Base-by-base conservation (phyloP, 1,140 invertebrate species). In the Oryctes rhinoceros region DNA sequence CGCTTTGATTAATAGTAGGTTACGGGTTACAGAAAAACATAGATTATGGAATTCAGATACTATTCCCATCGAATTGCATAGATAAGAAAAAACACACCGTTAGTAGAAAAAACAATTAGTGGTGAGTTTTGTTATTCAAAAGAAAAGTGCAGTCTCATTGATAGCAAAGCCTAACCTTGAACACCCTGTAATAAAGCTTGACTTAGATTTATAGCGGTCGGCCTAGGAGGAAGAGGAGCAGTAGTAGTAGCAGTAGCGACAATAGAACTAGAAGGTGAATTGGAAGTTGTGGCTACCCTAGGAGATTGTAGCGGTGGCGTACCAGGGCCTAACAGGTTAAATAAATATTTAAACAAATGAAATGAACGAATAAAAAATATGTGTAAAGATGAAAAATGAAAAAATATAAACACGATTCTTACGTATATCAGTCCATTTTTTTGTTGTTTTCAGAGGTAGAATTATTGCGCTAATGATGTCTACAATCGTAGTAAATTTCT, bases 111-210 rank as follows among this genome's bases (percentile, higher is more conserved):
- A 71, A 5, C 20, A 24, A 62, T 62, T 18, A 62, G 15, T 18
- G 4, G 13, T 62, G 9, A 35, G 35, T 24, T 35, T 71, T 9
- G 24, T 20, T 9, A 37, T 71, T 71, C 20, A 71, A 35, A 37
- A 71, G 53, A 62, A 18, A 71, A 71, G 24, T 67, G 20, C 65
- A 71, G 20, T 71, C 13, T 24, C 20, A 71, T 35, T 71, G 65
- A 71, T 35, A 35, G 37, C 24, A 76, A 24, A 37, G 79, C 80
- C 85, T 86, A 86, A 89, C 88, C 88, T 89, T 89, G 88, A 71
- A 88, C 86, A 80, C 85, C 85, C 84, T 89, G 88, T 80, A 88
- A 86, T 82, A 89, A 82, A 67, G 86, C 88, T 81, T 88, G 85
- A 76, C 87, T 85, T 77, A 89, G 84, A 85, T 86, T 88, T 75